Percentiles rank a stretch among this genome's conserved stretches.
phyloP scores from a whole-genome alignment of 2,797 vertebrate species.

The Cossypha caffra region DNA sequence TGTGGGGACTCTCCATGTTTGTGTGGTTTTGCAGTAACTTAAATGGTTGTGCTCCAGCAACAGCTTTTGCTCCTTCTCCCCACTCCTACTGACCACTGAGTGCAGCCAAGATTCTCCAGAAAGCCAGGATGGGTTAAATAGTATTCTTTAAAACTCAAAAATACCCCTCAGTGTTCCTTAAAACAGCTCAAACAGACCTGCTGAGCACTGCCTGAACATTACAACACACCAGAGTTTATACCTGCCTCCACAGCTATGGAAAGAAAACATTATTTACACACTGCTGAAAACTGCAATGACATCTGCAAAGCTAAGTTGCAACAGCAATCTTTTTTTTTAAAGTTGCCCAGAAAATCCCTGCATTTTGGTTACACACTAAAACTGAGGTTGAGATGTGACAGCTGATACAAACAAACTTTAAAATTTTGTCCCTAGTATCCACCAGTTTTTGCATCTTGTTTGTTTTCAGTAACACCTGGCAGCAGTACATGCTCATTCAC shows the following conservation, averaged over 20 bases:
- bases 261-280: neutral
- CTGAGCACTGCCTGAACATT: neutral
- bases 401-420: neutral
- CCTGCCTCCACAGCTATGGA: neutral
- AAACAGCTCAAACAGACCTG: neutral
- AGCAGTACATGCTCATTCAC: neutral
- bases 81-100: neutral
- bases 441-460: neutral
- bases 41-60: neutral
- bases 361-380: neutral
- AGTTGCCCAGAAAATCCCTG: neutral
- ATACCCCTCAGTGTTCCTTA: neutral
- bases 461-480: neutral
- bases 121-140: neutral
- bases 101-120: neutral
- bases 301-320: neutral
- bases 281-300: neutral
- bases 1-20: neutral
- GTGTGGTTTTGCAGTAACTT: neutral
- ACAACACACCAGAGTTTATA: neutral
- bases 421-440: too few species aligned
- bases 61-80: neutral
- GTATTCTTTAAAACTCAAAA: neutral
- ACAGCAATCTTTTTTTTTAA: neutral
- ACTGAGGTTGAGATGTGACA: neutral